Base-by-base conservation (phyloP, 2,888 invertebrate species). In the Cryptus armator region DNA sequence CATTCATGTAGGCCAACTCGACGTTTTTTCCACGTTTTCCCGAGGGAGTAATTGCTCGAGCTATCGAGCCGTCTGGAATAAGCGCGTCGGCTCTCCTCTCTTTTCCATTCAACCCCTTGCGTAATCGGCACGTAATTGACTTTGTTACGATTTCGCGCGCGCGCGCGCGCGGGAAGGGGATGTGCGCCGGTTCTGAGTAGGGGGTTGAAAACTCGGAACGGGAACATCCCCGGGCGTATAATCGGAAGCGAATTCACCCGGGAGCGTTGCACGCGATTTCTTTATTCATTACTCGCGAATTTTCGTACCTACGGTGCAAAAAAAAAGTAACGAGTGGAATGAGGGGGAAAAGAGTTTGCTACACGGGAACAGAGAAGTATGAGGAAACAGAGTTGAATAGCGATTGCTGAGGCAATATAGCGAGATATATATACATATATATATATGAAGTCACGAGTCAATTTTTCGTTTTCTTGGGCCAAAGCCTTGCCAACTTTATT, bases 281-380 rank as follows among this genome's bases (percentile, higher is more conserved):
- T 90, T 90, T 90, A 89, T 90, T 90, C 89, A 89, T 89, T 87
- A 89, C 85, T 87, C 83, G 85, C 87, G 89, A 90, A 89, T 90
- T 90, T 89, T 86, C 86, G 86, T 75, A 62, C 84, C 80, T 12
- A 24, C 24, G 53, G 59, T 44, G 24, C 24, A 59, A 44, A 6
- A 59, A 56, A 59, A 29, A 44, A 67, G 29, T 37, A 43, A 79
- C 37, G 70, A 66, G 44, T 24, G 74, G 44, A 14, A 68, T 64
- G 16, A 53, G 12, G 68, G 59, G 59, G 44, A 70, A 24, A 10
- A 19, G 19, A 56, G 12, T 56, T 37, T 16, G 56, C 19, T 10
- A 14, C 6, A 19, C 19, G 56, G 56, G 19, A 56, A 19, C 24
- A 56, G 9, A 19, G 24, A 56, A 24, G 56, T 19, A 56, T 19